Evolutionary conservation across 1,140 invertebrate genomes (phyloP).

Genomic region (Drosophila leontia): DNA sequence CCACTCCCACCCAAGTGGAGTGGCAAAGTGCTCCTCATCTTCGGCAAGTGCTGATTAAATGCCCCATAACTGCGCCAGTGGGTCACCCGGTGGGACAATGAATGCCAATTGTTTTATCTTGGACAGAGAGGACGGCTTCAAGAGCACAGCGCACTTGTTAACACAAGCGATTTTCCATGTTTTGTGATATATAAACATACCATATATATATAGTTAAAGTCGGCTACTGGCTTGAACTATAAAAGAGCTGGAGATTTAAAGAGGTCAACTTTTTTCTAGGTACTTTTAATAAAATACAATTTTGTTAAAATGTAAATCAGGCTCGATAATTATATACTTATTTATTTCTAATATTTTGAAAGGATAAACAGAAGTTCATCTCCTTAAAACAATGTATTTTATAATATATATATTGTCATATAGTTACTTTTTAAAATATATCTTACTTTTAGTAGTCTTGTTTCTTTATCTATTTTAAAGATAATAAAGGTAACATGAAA

Average conservation of each 20-base stretch:
- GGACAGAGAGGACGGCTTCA: constrained; percentile 32
- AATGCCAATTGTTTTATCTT: constrained; percentile 66
- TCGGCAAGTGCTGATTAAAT: constrained; percentile 48
- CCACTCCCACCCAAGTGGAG: constrained; percentile 36
- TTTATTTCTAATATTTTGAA: neutral
- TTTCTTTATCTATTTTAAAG: too few relatives aligned
- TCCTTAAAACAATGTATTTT: neutral
- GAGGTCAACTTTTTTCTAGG: neutral
- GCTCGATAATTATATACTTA: too few relatives aligned
- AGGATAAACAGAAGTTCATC: neutral
- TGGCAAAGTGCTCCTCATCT: constrained; percentile 45
- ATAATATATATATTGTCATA: neutral
- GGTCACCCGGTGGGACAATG: constrained; percentile 53
- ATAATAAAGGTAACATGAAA: neutral
- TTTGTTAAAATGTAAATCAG: too few relatives aligned
- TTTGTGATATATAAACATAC: constrained; percentile 2
- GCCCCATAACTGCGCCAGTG: constrained; percentile 47
- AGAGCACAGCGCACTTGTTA: constrained; percentile 74
- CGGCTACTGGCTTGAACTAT: constrained; percentile 5
- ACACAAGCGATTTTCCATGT: constrained; percentile 76
- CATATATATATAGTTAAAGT: constrained; percentile 3
- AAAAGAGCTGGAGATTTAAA: neutral
- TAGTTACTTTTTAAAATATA: neutral
- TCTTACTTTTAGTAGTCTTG: neutral
- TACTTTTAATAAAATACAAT: neutral